Evolutionary conservation across 2,797 vertebrate genomes (phyloP).

Genomic region (Diplodus puntazzo): DNA sequence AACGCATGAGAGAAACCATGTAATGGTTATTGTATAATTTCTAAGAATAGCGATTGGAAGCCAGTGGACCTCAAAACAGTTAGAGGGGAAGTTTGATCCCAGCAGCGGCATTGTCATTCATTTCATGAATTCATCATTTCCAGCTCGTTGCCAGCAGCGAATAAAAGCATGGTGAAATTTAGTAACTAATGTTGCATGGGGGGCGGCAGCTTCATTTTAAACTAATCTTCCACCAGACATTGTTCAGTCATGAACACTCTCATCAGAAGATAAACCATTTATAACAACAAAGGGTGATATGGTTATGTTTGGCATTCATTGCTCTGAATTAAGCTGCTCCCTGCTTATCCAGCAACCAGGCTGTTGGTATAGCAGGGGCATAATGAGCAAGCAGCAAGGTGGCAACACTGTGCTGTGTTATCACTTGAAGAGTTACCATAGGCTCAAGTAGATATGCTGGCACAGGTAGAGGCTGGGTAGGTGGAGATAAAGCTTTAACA

Average conservation of each 20-base stretch:
- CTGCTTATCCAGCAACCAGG: conserved; percentile 61
- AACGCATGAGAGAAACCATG: conserved; percentile 32
- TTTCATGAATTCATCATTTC: conserved; percentile 1
- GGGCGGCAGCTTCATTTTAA: conserved; percentile 49
- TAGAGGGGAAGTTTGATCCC: too few relatives aligned
- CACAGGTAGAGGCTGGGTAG: conserved; percentile 69
- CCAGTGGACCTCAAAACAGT: neutral
- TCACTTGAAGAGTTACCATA: conserved; percentile 74
- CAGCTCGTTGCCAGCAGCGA: conserved; percentile 18
- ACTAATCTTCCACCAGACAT: conserved; percentile 48
- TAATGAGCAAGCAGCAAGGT: conserved; percentile 68
- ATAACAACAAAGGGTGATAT: conserved; percentile 38
- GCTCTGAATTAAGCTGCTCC: conserved; percentile 49
- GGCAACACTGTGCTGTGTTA: conserved; percentile 60
- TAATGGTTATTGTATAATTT: conserved; percentile 27
- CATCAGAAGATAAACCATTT: conserved; percentile 58
- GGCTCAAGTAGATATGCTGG: conserved; percentile 66
- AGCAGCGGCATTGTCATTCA: too few relatives aligned
- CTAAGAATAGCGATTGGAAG: conserved; percentile 17
- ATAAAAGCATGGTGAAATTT: conserved; percentile 39
- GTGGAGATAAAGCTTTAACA: conserved; percentile 71
- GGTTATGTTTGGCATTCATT: conserved; percentile 48
- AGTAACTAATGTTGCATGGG: conserved; percentile 42
- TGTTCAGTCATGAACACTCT: conserved; percentile 42
- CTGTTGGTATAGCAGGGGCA: conserved; percentile 57